These are phyloP conservation scores for Columbina picui DNA, from an alignment of 2,113 vertebrate genomes.

Conservation along the genomic window DNA sequence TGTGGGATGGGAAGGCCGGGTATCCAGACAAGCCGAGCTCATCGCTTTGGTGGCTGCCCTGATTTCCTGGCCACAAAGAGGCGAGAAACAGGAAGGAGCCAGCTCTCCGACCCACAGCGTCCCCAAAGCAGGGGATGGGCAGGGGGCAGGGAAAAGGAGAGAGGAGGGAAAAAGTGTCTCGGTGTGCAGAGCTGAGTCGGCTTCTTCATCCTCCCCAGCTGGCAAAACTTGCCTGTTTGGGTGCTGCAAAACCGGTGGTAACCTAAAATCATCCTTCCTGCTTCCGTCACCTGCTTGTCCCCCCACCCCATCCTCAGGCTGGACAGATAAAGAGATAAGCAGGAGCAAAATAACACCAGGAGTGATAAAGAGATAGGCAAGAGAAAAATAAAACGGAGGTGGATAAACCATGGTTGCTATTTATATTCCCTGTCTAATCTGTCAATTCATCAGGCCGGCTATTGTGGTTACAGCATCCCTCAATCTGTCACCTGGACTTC, in stretches of 20 bases:
- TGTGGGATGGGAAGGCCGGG: not conserved
- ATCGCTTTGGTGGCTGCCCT: not conserved
- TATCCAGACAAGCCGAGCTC: not conserved
- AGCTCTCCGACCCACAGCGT: rapidly evolving
- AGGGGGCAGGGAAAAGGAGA: not conserved
- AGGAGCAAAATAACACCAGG: constrained; percentile 44
- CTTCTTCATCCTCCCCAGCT: not conserved
- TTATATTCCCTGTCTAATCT: constrained; percentile 70
- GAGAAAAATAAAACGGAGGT: constrained; percentile 43
- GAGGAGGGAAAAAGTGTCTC: not conserved
- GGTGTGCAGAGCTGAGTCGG: not conserved
- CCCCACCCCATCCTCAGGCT: not conserved
- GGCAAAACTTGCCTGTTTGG: not conserved
- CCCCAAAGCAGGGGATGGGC: not conserved
- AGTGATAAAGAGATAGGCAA: constrained; percentile 65
- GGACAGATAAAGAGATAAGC: constrained; percentile 64
- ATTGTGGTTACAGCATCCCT: constrained; percentile 39
- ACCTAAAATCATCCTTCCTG: not conserved
- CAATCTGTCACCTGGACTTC: constrained; percentile 61
- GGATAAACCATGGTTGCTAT: constrained; percentile 68
- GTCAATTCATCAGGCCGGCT: constrained; percentile 62
- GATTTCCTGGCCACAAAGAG: not conserved
- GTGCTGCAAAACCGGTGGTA: not conserved
- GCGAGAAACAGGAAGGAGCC: not conserved
- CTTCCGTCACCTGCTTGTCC: not conserved